Percentiles rank a stretch among this genome's conserved stretches.
These are phyloP conservation scores for Lymantria dispar DNA, from an alignment of 2,888 invertebrate species.

Conservation along the genomic window DNA sequence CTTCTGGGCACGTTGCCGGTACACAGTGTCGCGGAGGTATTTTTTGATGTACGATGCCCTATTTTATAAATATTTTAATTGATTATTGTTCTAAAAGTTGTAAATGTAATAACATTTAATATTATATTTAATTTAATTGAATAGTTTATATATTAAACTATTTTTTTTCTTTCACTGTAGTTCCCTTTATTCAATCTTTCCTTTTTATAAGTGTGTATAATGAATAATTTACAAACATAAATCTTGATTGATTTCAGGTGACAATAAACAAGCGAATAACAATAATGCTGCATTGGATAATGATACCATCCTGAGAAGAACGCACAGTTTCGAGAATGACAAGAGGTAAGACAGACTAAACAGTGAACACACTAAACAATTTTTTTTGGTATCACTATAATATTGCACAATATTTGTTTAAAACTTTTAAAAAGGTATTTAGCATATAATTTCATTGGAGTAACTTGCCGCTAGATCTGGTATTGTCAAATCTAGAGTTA, in stretches of 20 bases:
- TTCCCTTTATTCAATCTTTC: not conserved
- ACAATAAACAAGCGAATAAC: slow-evolving; percentile 71
- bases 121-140: too few species aligned
- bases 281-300: slow-evolving; percentile 46
- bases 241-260: slow-evolving; percentile 25
- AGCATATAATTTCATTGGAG: not conserved
- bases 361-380: not conserved
- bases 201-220: not conserved
- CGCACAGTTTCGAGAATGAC: slow-evolving; percentile 94
- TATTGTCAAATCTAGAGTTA: too few species aligned
- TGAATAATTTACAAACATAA: slow-evolving; percentile 45
- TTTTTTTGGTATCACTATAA: not conserved
- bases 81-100: too few species aligned
- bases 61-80: too few species aligned
- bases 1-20: too few species aligned
- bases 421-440: not conserved
- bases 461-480: too few species aligned
- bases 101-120: too few species aligned
- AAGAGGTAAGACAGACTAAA: slow-evolving; percentile 84
- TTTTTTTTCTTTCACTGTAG: too few species aligned
- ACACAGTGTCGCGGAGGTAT: too few species aligned
- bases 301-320: slow-evolving; percentile 86
- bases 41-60: too few species aligned
- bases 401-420: slow-evolving; percentile 12
- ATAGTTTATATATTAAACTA: too few species aligned